Percentiles rank a stretch among this genome's conserved stretches.
phyloP scores from a whole-genome alignment of 1,140 invertebrate species.

The Neodiprion lecontei region DNA sequence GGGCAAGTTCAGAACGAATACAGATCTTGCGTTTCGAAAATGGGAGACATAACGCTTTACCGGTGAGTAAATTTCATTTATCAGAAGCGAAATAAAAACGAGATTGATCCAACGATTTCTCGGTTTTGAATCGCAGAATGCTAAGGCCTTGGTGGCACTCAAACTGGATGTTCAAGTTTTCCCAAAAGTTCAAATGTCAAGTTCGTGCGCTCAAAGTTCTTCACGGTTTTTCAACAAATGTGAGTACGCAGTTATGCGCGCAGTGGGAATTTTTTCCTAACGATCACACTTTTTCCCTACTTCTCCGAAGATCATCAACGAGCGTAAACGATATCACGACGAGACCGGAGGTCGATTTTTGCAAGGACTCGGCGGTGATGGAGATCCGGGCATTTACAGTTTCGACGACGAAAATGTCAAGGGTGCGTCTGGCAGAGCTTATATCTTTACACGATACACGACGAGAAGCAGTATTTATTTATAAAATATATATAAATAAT shows the following conservation, averaged over 20 bases:
- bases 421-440: too few relatives aligned
- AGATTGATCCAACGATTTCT: conserved; percentile 23
- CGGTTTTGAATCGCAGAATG: conserved; percentile 54
- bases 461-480: too few relatives aligned
- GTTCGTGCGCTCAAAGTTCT: conserved; percentile 68
- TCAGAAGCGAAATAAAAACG: too few relatives aligned
- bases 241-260: conserved; percentile 43
- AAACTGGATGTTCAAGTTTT: conserved; percentile 63
- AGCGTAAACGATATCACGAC: conserved; percentile 45
- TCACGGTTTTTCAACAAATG: conserved; percentile 72
- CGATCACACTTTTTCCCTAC: too few relatives aligned
- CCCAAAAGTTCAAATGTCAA: conserved; percentile 58
- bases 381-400: neutral
- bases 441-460: too few relatives aligned
- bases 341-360: conserved; percentile 28
- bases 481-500: too few relatives aligned
- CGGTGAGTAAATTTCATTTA: conserved; percentile 23
- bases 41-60: conserved; percentile 31
- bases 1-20: conserved; percentile 40
- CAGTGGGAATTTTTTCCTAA: too few relatives aligned
- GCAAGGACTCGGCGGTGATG: conserved; percentile 15
- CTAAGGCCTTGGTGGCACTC: conserved; percentile 68
- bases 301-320: conserved; percentile 37
- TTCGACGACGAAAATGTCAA: neutral
- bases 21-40: conserved; percentile 33